Percentiles rank a stretch among this genome's conserved stretches.
These are phyloP conservation scores for Kudoa iwatai DNA, from an alignment of 30 jellyfish, hydroid and myxozoan species.

Conservation along the genomic window DNA sequence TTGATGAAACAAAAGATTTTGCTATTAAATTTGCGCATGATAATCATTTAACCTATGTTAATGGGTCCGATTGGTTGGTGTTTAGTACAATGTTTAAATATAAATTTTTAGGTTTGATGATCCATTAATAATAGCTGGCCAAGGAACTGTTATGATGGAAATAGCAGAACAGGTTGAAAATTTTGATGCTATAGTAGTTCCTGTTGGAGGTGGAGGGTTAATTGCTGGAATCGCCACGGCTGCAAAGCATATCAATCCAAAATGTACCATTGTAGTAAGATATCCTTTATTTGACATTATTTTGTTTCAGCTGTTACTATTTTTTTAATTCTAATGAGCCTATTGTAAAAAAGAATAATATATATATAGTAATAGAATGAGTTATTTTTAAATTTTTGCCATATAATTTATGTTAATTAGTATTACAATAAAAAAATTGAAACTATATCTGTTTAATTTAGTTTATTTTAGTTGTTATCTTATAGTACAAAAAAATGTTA, in stretches of 20 bases:
- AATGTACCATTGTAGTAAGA: constrained; percentile 24
- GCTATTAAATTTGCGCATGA: constrained; percentile 42
- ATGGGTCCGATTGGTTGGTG: constrained; percentile 23
- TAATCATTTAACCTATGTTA: constrained; percentile 26
- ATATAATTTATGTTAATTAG: too few relatives aligned
- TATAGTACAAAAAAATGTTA: too few relatives aligned
- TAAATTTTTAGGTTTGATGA: constrained; percentile 22
- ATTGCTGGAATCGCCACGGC: constrained; percentile 81
- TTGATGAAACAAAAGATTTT: constrained; percentile 33
- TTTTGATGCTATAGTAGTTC: constrained; percentile 68
- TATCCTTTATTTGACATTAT: too few relatives aligned
- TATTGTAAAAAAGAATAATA: not conserved
- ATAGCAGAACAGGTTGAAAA: constrained; percentile 50
- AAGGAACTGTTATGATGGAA: constrained; percentile 71
- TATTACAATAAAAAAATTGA: too few relatives aligned
- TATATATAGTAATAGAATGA: not conserved
- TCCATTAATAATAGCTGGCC: constrained; percentile 72
- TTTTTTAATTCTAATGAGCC: not conserved
- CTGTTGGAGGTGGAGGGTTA: constrained; percentile 90
- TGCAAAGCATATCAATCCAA: constrained; percentile 26
- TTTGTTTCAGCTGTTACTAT: not conserved
- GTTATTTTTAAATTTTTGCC: not conserved
- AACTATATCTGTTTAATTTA: too few relatives aligned
- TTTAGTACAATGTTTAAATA: not conserved
- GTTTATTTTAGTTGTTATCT: too few relatives aligned